phyloP scores from a whole-genome alignment of 2,113 vertebrate species.

The Equus przewalskii region DNA sequence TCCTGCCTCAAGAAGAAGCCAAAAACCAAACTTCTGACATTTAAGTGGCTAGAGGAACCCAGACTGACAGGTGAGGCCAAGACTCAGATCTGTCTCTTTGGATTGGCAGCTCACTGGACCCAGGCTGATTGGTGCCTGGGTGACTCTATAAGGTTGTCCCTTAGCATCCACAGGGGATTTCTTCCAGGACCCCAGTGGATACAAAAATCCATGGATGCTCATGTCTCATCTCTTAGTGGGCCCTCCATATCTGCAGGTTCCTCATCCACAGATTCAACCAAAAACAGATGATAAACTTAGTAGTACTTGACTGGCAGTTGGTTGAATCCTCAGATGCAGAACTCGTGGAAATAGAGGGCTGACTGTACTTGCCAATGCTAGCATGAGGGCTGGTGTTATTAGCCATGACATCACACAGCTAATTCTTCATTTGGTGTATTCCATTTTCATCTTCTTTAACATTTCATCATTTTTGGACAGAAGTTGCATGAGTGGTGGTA shows the following conservation, averaged over 20 bases:
- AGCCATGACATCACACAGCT: neutral
- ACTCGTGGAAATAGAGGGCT: too few species aligned
- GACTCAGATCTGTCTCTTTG: neutral
- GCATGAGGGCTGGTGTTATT: neutral
- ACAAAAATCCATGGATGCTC: neutral
- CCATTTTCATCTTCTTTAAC: neutral
- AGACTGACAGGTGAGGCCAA: neutral
- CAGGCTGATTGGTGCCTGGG: neutral
- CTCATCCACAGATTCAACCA: too few species aligned
- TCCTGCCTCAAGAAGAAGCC: neutral
- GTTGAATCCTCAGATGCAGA: too few species aligned
- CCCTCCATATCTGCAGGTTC: too few species aligned
- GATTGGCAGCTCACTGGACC: neutral
- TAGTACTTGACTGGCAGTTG: too few species aligned
- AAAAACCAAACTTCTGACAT: neutral
- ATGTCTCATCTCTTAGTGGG: too few species aligned
- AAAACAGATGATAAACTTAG: too few species aligned
- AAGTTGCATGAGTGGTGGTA: neutral
- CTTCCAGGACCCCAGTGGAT: too few species aligned
- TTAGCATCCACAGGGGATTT: too few species aligned
- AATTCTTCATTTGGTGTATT: neutral
- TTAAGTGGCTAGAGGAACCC: neutral
- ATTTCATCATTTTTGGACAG: neutral
- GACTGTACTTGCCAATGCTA: neutral
- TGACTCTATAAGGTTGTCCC: neutral